Conservation (phyloP, 2,888 invertebrate species). For the Gibbula magus region DNA sequence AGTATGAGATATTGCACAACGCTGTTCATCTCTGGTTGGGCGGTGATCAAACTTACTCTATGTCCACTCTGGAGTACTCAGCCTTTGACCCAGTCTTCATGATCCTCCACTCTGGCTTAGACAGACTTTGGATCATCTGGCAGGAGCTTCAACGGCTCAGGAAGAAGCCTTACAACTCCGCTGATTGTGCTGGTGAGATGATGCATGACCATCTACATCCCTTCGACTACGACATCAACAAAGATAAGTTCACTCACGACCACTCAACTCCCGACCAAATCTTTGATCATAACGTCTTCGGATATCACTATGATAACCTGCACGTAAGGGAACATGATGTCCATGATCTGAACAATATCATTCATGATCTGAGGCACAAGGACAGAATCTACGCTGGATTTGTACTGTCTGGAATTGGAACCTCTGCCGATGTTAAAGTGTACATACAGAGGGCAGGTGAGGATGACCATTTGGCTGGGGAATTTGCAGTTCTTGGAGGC, state of each 20-base stretch:
- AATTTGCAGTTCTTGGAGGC: conserved; percentile 44
- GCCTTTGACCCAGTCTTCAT: conserved; percentile 49
- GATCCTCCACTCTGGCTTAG: conserved; percentile 45
- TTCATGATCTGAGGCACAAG: conserved; percentile 25
- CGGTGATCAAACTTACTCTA: conserved; percentile 37
- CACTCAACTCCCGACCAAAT: conserved; percentile 31
- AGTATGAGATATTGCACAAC: conserved; percentile 46
- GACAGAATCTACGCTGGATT: conserved; percentile 43
- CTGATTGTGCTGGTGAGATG: conserved; percentile 29
- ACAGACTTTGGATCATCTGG: conserved; percentile 48
- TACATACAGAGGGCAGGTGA: conserved; percentile 1
- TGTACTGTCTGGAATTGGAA: conserved; percentile 35
- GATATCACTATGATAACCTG: conserved; percentile 44
- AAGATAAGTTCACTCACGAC: conserved; percentile 27
- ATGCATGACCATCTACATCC: conserved; percentile 29
- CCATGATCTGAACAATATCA: conserved; percentile 33
- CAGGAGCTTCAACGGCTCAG: conserved; percentile 39
- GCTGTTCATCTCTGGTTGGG: conserved; percentile 42
- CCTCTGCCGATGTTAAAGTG: conserved; percentile 31
- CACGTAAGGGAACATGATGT: conserved; percentile 40
- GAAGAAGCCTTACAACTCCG: conserved; percentile 30
- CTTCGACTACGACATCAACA: conserved; percentile 36
- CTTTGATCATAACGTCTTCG: conserved; percentile 34
- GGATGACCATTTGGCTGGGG: conserved; percentile 27
- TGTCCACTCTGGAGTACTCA: conserved; percentile 44